Percentiles rank a stretch among this genome's conserved stretches.
Conservation (phyloP, 2,113 vertebrate species). For the Ascaphus truei region DNA sequence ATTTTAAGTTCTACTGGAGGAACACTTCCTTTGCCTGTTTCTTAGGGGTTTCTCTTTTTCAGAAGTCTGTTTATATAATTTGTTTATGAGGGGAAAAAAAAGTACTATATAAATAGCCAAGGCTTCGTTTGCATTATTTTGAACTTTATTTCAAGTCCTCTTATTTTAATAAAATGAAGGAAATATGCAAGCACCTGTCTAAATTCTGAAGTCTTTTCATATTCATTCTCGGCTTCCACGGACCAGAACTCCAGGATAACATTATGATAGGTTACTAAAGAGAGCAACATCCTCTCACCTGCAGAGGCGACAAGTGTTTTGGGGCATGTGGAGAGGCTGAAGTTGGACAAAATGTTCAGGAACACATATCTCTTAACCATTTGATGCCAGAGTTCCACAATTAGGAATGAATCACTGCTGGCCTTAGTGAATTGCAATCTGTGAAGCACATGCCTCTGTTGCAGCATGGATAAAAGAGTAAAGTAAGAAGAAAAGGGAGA, state of each 20-base stretch:
- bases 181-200: conserved; percentile 27
- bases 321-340: not conserved
- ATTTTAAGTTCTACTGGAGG: conserved; percentile 39
- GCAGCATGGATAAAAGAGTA: too few relatives aligned
- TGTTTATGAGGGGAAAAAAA: conserved; percentile 48
- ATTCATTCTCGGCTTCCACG: not conserved
- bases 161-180: conserved; percentile 32
- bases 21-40: conserved; percentile 44
- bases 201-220: conserved; percentile 23
- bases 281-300: not conserved
- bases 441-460: too few relatives aligned
- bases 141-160: conserved; percentile 35
- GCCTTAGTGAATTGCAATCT: too few relatives aligned
- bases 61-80: conserved; percentile 45
- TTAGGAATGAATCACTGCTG: too few relatives aligned
- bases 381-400: too few relatives aligned
- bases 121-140: conserved; percentile 42
- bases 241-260: not conserved
- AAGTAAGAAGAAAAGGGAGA: too few relatives aligned
- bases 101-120: conserved; percentile 40
- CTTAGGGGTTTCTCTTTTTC: conserved; percentile 41
- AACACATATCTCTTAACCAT: too few relatives aligned
- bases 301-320: not conserved
- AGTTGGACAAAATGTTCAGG: too few relatives aligned
- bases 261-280: not conserved